These are phyloP conservation scores for Crypturellus undulatus DNA, from an alignment of 2,113 vertebrate species.

Conservation along the genomic window DNA sequence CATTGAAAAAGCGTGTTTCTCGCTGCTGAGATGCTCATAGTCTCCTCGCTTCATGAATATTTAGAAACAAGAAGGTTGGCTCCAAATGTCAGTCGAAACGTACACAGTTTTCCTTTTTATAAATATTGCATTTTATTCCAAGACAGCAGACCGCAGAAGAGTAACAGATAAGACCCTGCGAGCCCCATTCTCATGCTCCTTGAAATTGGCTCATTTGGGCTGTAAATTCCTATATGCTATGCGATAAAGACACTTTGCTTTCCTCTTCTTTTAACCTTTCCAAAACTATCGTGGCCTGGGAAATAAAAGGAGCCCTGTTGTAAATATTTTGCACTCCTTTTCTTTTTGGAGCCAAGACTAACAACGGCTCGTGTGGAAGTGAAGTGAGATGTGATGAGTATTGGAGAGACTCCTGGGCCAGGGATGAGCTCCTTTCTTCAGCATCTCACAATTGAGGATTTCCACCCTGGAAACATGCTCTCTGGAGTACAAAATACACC, in stretches of 20 bases:
- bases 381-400: neutral
- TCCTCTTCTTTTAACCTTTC: slow-evolving; percentile 18
- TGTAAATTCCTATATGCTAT: slow-evolving; percentile 30
- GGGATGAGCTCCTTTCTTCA: neutral
- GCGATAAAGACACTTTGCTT: slow-evolving; percentile 50
- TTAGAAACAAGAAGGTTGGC: slow-evolving; percentile 53
- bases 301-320: slow-evolving; percentile 27
- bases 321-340: slow-evolving; percentile 40
- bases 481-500: neutral
- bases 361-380: neutral
- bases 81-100: slow-evolving; percentile 51
- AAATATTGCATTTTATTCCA: slow-evolving; percentile 55
- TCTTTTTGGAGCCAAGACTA: neutral
- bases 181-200: neutral
- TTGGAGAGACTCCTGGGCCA: neutral
- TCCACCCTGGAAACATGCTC: neutral
- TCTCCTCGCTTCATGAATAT: slow-evolving; percentile 67
- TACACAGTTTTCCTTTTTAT: slow-evolving; percentile 38
- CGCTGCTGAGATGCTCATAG: neutral
- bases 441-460: neutral
- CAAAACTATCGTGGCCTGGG: slow-evolving; percentile 18
- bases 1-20: neutral
- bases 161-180: slow-evolving; percentile 33
- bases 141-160: slow-evolving; percentile 27
- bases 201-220: slow-evolving; percentile 52